Evolutionary conservation across 2,113 vertebrate genomes (phyloP), one percentile per base, ranked within the genome.

Genomic region (Eulemur rufifrons): DNA sequence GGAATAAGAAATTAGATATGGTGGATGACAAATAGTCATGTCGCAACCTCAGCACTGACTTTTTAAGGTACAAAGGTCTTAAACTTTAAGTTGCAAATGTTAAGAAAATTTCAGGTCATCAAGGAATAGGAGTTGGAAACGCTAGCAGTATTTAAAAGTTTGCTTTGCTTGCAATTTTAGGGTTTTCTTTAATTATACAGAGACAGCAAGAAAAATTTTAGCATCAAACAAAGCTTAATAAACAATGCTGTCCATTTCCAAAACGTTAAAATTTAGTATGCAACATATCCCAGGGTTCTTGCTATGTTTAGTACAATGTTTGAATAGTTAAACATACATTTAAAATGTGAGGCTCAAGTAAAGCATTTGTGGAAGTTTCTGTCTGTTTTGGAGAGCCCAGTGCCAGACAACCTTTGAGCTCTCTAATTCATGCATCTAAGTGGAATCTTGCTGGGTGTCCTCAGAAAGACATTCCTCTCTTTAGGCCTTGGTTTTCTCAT

Each of bases 21-120:
- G 34, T 37, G 29, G 34, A 12, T 86, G 64, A 94, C 17, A 92
- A 25, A 77, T 27, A 63, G 59, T 37, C 86, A 45, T 61, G 86
- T 90, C 80, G 59, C 93, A 56, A n/a, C 1, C 59, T 54, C 52
- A 81, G 52, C 78, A 29, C 25, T 80, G 64, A 81, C 73, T 77
- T 83, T 95, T 47, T 50, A 95, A 95, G 23, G 27, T 69, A 1
- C 17, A 89, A 69, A 84, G n/a, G 5, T 80, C 93, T 32, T 37
- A 88, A 96, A 23, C 12, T 32, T 92, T 37, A 80, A 63, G 71
- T 17, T 71, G 50, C 86, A 96, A 94, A 95, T 78, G 80, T 76
- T 84, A 89, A 56, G 18, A 80, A 84, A 95, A 85, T 73, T 64
- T 29, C 63, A 94, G 47, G 77, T 69, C 52, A 37, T 50, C 47